phyloP scores from a whole-genome alignment of 2,888 invertebrate species.

The Branchellion lobata region DNA sequence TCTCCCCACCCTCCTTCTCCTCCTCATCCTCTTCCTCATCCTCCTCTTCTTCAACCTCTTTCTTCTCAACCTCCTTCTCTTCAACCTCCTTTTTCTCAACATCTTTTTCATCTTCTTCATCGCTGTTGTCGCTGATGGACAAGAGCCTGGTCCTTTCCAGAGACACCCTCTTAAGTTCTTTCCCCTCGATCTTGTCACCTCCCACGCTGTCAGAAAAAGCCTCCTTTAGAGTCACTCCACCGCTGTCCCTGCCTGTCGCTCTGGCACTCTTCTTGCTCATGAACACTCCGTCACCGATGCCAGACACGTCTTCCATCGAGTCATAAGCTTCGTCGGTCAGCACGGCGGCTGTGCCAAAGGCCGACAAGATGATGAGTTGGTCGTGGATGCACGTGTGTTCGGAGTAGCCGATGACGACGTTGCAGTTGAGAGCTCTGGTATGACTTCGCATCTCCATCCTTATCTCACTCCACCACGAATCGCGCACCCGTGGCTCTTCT shows the following conservation, averaged over 20 bases:
- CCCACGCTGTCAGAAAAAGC: background rate
- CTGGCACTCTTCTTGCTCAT: background rate
- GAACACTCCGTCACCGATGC: background rate
- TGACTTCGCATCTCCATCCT: slow-evolving; percentile 92
- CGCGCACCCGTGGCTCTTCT: slow-evolving; percentile 86
- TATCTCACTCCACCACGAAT: slow-evolving; percentile 95
- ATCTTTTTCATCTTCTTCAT: background rate
- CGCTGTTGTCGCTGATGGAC: background rate
- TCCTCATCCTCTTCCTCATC: too few relatives aligned
- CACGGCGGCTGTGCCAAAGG: slow-evolving; percentile 86
- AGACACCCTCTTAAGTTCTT: background rate
- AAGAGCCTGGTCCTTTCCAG: slow-evolving; percentile 3
- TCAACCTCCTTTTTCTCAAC: background rate
- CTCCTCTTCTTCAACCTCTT: too few relatives aligned
- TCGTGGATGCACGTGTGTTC: slow-evolving; percentile 90
- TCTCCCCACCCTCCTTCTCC: background rate
- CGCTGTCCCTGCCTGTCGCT: background rate
- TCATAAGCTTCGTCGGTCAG: slow-evolving; percentile 55
- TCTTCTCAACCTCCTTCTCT: background rate
- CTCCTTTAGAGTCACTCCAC: background rate
- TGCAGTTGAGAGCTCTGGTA: slow-evolving; percentile 85
- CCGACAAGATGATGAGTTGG: slow-evolving; percentile 89
- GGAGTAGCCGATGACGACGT: slow-evolving; percentile 88
- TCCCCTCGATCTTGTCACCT: background rate
- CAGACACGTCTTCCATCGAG: background rate